Base-by-base conservation (phyloP, 2,888 invertebrate genomes). In the Sipha maydis region DNA sequence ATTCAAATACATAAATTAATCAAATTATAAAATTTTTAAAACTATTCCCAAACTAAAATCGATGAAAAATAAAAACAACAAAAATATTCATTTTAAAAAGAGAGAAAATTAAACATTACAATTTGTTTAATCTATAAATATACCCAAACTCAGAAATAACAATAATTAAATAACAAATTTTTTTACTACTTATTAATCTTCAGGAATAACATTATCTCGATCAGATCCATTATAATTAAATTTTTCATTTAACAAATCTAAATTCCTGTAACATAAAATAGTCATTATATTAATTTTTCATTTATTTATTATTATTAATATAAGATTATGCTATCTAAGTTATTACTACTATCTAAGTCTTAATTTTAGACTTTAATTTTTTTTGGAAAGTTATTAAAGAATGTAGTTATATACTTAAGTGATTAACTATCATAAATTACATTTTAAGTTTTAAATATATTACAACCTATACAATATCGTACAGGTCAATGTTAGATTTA, bases 221-320 rank as follows among this genome's bases (percentile, higher is more conserved):
- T 79, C 31, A 28, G 25, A 31, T 89, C 76, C 75, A 19, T 54
- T 56, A 31, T 11, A 56, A 48, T 34, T 80, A 54, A 88, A 89
- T 67, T 89, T 84, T 89, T 86, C 86, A 88, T 90, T 90, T 76
- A 89, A 89, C 76, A 67, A 71, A 75, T 85, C 56, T 56, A 89
- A 85, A 71, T 89, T 83, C n/a, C 89, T 89, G 82, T 34, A 89
- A 89, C 73, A 83, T 77, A 61, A 0, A 41, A 73, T n/a, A 56
- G 56, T 8, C 5, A 2, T 83, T 56, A n/a, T 34, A 34, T 73
- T 19, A 75, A 17, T 61, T 21, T 61, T 25, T 61, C 0, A 1
- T 38, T 38, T 25, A 25, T 38, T 17, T 31, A 28, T 31, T 28
- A 71, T 8, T 71, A 8, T 69, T 28, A n/a, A 69, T 69, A 69